These are phyloP conservation scores for Nasalis larvatus DNA, from an alignment of 2,113 vertebrate species.

Conservation along the genomic window DNA sequence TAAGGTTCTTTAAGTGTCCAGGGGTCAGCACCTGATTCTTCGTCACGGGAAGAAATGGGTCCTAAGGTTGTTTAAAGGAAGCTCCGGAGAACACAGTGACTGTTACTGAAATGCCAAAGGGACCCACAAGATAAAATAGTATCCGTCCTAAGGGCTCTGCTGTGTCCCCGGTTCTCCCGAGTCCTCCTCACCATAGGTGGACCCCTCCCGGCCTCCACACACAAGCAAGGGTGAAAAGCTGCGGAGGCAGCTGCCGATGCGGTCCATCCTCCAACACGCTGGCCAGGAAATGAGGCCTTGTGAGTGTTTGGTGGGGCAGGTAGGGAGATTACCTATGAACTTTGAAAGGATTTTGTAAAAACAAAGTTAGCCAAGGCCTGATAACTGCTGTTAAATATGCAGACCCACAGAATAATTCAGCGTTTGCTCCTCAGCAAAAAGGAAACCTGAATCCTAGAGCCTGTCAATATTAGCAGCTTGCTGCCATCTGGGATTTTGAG, in stretches of 20 bases:
- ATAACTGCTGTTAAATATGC: neutral
- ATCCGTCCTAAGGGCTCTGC: neutral
- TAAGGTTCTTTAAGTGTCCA: neutral
- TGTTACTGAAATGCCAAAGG: neutral
- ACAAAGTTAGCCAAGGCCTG: neutral
- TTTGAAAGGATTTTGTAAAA: neutral
- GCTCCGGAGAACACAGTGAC: neutral
- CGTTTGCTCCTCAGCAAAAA: neutral
- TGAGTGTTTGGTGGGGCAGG: neutral
- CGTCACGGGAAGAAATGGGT: neutral
- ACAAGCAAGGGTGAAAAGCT: neutral
- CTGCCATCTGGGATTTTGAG: neutral
- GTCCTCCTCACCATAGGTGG: neutral
- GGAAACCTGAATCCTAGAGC: neutral
- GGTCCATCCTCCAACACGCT: neutral
- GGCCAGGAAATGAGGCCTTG: neutral
- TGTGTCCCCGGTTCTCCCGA: neutral
- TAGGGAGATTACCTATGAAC: neutral
- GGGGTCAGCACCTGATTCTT: neutral
- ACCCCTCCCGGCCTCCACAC: neutral
- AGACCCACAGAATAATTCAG: neutral
- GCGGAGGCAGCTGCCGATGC: accelerated
- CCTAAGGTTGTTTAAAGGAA: neutral
- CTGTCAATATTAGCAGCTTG: neutral
- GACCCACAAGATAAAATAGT: neutral